Evolutionary conservation across 2,888 invertebrate genomes (phyloP).

Genomic region (Drosophila acutilabella): DNA sequence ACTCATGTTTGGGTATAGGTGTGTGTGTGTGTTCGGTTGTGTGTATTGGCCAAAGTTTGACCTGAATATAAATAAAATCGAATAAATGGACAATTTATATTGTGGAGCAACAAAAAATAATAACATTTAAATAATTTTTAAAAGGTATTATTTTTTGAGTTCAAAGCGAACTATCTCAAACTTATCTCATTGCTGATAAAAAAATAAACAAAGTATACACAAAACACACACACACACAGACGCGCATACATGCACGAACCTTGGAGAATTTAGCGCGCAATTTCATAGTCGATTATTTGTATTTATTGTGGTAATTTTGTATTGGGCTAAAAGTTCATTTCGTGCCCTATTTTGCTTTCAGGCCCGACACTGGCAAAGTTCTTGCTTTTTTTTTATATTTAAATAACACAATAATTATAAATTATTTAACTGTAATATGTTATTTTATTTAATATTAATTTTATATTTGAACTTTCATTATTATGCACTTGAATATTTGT

Average conservation of each 20-base stretch:
- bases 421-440: neutral
- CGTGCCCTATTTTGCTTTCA: conserved; percentile 25
- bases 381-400: conserved; percentile 9
- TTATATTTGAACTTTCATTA: neutral
- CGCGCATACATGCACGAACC: neutral
- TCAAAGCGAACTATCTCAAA: neutral
- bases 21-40: neutral
- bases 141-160: neutral
- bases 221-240: neutral
- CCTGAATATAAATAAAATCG: neutral
- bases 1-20: neutral
- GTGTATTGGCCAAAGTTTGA: neutral
- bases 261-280: conserved; percentile 25
- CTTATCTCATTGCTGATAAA: neutral
- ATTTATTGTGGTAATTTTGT: conserved; percentile 7
- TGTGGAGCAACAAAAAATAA: too few species aligned
- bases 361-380: conserved; percentile 46
- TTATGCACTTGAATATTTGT: conserved; percentile 12
- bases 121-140: neutral
- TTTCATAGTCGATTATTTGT: conserved; percentile 2
- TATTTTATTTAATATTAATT: conserved; percentile 1
- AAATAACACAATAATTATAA: conserved; percentile 1
- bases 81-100: too few species aligned
- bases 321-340: conserved; percentile 31
- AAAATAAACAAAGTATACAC: neutral